Base-by-base conservation (phyloP, 1,140 invertebrate genomes). In the Drosophila ficusphila region DNA sequence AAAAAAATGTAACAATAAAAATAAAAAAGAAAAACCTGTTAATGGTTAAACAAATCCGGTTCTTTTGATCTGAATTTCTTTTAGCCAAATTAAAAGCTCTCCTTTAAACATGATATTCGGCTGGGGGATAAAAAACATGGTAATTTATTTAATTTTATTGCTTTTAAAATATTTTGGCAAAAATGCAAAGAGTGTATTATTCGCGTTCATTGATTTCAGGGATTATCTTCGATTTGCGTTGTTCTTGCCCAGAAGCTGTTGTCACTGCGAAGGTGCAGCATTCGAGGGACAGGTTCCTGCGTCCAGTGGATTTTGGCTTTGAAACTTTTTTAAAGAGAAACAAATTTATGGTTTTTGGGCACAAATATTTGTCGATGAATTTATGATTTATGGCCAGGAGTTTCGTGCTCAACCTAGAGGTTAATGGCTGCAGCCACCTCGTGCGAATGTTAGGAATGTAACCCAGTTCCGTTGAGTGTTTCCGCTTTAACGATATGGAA, bases 241-340 rank as follows among this genome's bases (percentile, higher is more conserved):
- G 61, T 83, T 81, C 58, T 61, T 82, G 70, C 54, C 79, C 79
- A 77, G 79, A 77, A 83, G 79, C 79, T 85, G 79, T 83, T 83
- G 79, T 81, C 79, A 62, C 70, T 53, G 58, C 51, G 29, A 71
- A 72, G 75, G 54, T 54, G 34, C 71, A 53, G 42, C 34, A 21
- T 56, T 64, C 62, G 38, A 47, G 34, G 16, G 27, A 56, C 49
- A 69, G 14, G 23, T 38, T 36, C 19, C 33, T 14, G n/a, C 12
- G 7, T 9, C 56, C 56, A 56, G 12, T 8, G 29, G 21, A 38
- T 38, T 56, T 31, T 36, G 16, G 33, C 36, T 46, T 61, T 58
- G 16, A 42, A 25, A 23, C 23, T 67, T 57, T 41, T 23, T 19
- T 31, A 76, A 52, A n/a, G 19, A 49, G 7, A 23, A 56, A 19